Base-by-base conservation (phyloP, 2,888 invertebrate genomes). In the Unio pictorum region DNA sequence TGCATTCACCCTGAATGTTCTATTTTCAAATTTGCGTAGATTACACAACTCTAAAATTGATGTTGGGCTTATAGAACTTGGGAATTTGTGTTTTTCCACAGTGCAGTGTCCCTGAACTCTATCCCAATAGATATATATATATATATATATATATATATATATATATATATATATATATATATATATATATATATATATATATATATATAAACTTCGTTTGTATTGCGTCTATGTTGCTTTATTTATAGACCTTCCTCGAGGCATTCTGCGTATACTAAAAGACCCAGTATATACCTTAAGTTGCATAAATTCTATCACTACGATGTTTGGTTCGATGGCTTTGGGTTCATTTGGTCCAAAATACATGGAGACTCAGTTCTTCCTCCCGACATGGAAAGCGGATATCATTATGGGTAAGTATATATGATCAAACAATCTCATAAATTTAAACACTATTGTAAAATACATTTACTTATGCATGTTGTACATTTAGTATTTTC, bases 371-470 rank as follows among this genome's bases (percentile, higher is more conserved):
- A 79, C 73, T 58, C 81, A 83, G 68, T 84, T 82, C 65, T 75
- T 76, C n/a, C 61, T 82, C 4, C 83, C 82, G 0, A 79, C 84
- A 6, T 84, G 82, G 82, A 80, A 83, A 60, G 82, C 84, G 11
- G 83, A 83, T 59, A 67, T 81, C 4, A 61, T 82, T 45, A 55
- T 82, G 61, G 84, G 83, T 83, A 80, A 63, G 75, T 56, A 34
- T 8, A 34, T 34, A 7, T 34, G 7, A 8, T 8, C 8, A 8
- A 34, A 34, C 5, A 30, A 3, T 30, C 30, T 30, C 30, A 30
- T 30, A 30, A 30, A 30, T 4, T 0, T 30, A 30, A 30, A 30
- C 3, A 30, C 30, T 30, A 30, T 5, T 30, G 30, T 0, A 30
- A 30, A 30, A 30, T 30, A 34, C 5, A 34, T 7, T 8, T 8